A percentile compares a stretch with the other conserved stretches of the same genome.
These are phyloP conservation scores for Serripes groenlandicus DNA, from an alignment of 2,888 invertebrate genomes.

Conservation along the genomic window DNA sequence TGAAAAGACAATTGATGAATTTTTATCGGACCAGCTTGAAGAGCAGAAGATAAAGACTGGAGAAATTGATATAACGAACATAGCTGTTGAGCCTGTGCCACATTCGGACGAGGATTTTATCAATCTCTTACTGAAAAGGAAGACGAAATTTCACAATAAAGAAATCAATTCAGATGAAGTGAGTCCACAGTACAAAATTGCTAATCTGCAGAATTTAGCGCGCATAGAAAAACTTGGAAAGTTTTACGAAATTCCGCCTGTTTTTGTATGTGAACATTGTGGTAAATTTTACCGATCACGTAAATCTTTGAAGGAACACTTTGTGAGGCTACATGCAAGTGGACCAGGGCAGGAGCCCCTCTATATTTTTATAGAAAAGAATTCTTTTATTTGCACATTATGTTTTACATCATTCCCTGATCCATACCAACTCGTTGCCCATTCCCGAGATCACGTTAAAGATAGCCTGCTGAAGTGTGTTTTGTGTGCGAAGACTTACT, in stretches of 20 bases:
- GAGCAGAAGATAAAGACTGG: no score
- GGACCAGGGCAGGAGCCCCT: slow-evolving; percentile 40
- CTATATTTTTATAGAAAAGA: slow-evolving; percentile 51
- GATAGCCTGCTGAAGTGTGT: slow-evolving; percentile 42
- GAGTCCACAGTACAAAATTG: not conserved
- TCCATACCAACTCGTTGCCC: slow-evolving; percentile 45
- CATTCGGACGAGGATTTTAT: slow-evolving; percentile 12
- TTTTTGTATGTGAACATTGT: slow-evolving; percentile 61
- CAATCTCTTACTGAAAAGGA: not conserved
- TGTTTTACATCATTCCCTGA: slow-evolving; percentile 54
- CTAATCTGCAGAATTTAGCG: slow-evolving; percentile 5
- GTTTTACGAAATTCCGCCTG: slow-evolving; percentile 36
- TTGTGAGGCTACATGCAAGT: slow-evolving; percentile 42
- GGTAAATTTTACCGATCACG: slow-evolving; percentile 57
- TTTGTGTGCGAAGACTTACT: slow-evolving; percentile 55
- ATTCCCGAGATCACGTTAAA: slow-evolving; percentile 50
- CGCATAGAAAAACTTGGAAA: not conserved
- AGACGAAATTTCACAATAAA: not conserved
- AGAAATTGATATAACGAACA: slow-evolving; percentile 1
- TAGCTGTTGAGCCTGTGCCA: not conserved
- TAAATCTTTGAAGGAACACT: slow-evolving; percentile 56
- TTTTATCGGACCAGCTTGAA: not conserved
- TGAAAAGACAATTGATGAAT: not conserved
- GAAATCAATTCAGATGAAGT: not conserved
- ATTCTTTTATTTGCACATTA: slow-evolving; percentile 52